Evolutionary conservation across 1,140 invertebrate genomes (phyloP), one percentile per base, ranked within the genome.

Genomic region (Zaprionus vittiger): DNA sequence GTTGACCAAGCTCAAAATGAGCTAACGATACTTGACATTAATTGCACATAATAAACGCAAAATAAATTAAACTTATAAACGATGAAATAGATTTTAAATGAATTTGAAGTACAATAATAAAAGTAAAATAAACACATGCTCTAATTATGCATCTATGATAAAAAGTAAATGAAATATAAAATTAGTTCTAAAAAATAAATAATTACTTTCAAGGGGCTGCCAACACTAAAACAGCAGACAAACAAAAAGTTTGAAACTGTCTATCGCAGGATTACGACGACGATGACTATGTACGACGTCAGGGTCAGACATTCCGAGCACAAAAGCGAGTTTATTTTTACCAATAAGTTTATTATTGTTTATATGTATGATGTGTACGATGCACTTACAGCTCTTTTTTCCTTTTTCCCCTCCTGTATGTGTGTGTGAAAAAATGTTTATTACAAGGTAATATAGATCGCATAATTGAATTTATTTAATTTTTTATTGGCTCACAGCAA

Each of bases 381-480:
- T 49, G 47, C 20, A 14, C 20, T 20, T 22, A 52, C 5, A 24
- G 20, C 7, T 41, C 6, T 41, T 41, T 41, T n/a, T 5, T 7
- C 5, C 15, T 41, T 41, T 34, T 34, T 34, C 9, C 9, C 9
- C 9, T 11, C 31, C 11, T 34, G 38, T 41, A 15, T 41, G 38
- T n/a, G 4, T 14, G 20, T 6, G 20, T 17, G 9, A 24, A 52
- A 52, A 52, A 52, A n/a, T 11, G 47, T 52, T 52, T 52, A 52
- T 52, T 24, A 12, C 47, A 14, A 52, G 22, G 47, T 52, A 52
- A 52, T n/a, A 52, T 52, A 24, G 12, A 52, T 52, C 47, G 47
- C 47, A 22, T 52, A 52, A 52, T 52, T 52, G 47, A 52, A 52
- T 52, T 52, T 52, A 52, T 52, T 52, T 52, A 52, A 52, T 52